Base-by-base conservation (phyloP, 1,140 invertebrate genomes). In the Lepidurus couesii region DNA sequence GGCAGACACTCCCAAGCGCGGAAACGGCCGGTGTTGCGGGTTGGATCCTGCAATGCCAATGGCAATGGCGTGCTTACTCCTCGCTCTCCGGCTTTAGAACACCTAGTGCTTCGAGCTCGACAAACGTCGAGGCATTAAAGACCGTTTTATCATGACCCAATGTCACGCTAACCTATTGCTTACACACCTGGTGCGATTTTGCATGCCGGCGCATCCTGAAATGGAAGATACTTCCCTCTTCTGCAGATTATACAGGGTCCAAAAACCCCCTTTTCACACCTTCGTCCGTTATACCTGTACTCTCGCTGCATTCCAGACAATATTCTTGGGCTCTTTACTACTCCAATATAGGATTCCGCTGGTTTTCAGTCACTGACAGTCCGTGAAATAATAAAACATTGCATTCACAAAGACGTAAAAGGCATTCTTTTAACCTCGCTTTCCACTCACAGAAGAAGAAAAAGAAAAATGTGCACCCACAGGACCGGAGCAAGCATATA, bases 101-200 rank as follows among this genome's bases (percentile, higher is more conserved):
- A 34, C 34, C 26, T 34, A 34, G 34, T 34, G 34, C 53, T 65
- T 65, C 53, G 21, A 21, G 9, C 53, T 13, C 21, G 21, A 21
- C 53, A 21, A 65, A n/a, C 21, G 16, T 65, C 53, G 21, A 65
- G 53, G 53, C 1, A 65, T 7, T 65, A 65, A 65, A 65, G 53
- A 21, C 16, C 8, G 16, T 13, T 65, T 65, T 65, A 16, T 65
- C 53, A 65, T 65, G 53, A 65, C 53, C 53, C 21, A 65, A 21
- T 7, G 53, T 65, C 53, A 65, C 53, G 53, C 53, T 65, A 65
- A 65, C 53, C 53, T n/a, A n/a, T 65, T 65, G 53, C 53, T 65
- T 65, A 65, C 53, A 4, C 53, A 65, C 53, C 53, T 65, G 53
- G 53, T 5, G 21, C 53, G 53, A 65, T 65, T 34, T 65, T 65